phyloP scores from a whole-genome alignment of 2,797 vertebrate species.

The Pantherophis vulpinus region DNA sequence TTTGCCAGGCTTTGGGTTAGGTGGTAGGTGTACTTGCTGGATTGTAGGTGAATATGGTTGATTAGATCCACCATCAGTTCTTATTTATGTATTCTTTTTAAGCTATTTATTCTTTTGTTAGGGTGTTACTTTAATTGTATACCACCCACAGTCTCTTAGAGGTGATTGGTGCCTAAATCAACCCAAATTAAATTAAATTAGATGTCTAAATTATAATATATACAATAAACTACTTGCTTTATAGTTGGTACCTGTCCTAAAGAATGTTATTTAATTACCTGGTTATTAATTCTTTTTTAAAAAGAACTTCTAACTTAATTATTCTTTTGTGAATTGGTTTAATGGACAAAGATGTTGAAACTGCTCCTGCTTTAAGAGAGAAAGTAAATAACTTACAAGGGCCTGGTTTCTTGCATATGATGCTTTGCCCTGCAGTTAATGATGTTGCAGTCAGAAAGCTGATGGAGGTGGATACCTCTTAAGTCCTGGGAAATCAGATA shows the following conservation, averaged over 20 bases:
- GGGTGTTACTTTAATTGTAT: not conserved
- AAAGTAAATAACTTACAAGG: not conserved
- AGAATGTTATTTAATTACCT: not conserved
- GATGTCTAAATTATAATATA: not conserved
- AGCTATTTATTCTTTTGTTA: not conserved
- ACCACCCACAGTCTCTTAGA: not conserved
- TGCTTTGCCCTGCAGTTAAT: not conserved
- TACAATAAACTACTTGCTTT: not conserved
- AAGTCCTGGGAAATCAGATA: slow-evolving; percentile 16
- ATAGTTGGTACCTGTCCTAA: not conserved
- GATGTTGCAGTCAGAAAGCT: not conserved
- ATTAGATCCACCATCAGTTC: not conserved
- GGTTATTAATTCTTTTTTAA: not conserved
- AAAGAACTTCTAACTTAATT: not conserved
- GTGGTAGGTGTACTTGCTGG: not conserved
- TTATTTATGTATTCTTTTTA: not conserved
- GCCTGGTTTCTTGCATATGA: not conserved
- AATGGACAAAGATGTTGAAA: not conserved
- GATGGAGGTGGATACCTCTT: slow-evolving; percentile 29
- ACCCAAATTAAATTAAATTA: not conserved
- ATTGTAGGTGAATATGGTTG: not conserved
- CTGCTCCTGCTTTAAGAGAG: not conserved
- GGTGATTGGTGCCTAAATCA: not conserved
- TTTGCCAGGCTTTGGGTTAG: not conserved
- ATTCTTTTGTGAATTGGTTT: not conserved